Evolutionary conservation across 2,797 vertebrate species (phyloP).

Genomic region (Vireo griseus): DNA sequence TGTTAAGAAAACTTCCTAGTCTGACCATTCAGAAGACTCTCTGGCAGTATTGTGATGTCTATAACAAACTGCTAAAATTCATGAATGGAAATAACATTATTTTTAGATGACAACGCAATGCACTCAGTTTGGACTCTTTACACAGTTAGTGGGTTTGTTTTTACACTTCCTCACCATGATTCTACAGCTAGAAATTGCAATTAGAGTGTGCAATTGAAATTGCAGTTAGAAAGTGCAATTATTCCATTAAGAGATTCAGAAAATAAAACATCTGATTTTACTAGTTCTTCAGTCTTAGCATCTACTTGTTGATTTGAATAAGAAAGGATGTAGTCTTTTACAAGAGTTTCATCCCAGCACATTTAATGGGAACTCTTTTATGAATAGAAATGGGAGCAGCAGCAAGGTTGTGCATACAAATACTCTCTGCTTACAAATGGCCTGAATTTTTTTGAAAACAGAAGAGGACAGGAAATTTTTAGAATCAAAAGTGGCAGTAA

Average conservation of each 20-base stretch:
- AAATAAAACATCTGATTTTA: background rate
- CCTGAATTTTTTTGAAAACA: background rate
- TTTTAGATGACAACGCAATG: background rate
- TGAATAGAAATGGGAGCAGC: background rate
- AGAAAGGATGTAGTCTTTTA: background rate
- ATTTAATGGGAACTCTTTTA: background rate
- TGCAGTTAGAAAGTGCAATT: background rate
- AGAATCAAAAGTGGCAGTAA: background rate
- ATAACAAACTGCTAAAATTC: background rate
- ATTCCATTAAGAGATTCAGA: background rate
- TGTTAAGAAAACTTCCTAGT: background rate
- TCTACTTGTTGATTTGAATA: background rate
- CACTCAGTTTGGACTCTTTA: background rate
- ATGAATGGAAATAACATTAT: background rate
- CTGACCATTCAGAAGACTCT: background rate
- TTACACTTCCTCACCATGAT: fast-evolving
- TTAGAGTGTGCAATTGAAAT: background rate
- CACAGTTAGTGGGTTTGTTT: fast-evolving
- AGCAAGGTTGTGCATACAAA: background rate
- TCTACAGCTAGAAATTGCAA: background rate
- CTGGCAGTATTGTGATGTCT: background rate
- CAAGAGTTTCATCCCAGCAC: background rate
- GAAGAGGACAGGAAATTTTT: background rate
- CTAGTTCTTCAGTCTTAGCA: background rate
- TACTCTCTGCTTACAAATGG: background rate